Evolutionary conservation across 2,888 invertebrate genomes (phyloP).

Genomic region (Eremobia ochroleuca): DNA sequence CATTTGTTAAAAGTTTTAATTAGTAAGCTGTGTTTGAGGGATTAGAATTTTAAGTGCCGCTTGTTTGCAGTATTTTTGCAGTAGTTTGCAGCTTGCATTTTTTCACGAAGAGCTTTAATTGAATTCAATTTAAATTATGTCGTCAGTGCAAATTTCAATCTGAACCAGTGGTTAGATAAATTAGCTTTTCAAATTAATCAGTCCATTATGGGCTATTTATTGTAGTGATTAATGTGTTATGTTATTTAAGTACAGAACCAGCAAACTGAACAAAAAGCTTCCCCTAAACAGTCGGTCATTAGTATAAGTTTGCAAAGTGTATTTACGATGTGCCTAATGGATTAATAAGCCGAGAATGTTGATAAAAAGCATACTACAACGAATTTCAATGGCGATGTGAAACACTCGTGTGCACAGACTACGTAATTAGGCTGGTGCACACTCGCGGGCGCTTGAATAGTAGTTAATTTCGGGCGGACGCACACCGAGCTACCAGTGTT

Average conservation of each 20-base stretch:
- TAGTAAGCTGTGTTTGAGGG: too few species aligned
- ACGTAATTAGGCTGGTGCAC: slow-evolving; percentile 53
- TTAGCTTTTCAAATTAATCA: slow-evolving; percentile 17
- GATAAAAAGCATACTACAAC: slow-evolving; percentile 37
- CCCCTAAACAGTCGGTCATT: slow-evolving; percentile 16
- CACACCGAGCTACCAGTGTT: slow-evolving; percentile 68
- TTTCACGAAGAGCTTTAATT: not conserved
- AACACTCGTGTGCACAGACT: slow-evolving; percentile 62
- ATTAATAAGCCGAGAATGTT: slow-evolving; percentile 51
- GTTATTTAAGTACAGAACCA: slow-evolving; percentile 20
- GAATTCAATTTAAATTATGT: slow-evolving; percentile 2
- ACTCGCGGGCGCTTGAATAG: slow-evolving; percentile 30
- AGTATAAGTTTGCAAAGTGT: slow-evolving; percentile 29
- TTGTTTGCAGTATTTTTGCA: not conserved
- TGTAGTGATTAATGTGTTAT: slow-evolving; percentile 22
- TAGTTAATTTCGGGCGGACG: slow-evolving; percentile 71
- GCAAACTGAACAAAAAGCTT: slow-evolving; percentile 26
- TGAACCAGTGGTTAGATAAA: not conserved
- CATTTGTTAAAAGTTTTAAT: not conserved
- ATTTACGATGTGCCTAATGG: slow-evolving; percentile 46
- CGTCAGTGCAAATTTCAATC: not conserved
- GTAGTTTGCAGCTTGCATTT: not conserved
- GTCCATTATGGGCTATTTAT: not conserved
- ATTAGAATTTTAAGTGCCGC: not conserved
- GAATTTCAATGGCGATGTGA: slow-evolving; percentile 53